Conservation (phyloP, 2,888 invertebrate genomes). For the Atherix ibis region DNA sequence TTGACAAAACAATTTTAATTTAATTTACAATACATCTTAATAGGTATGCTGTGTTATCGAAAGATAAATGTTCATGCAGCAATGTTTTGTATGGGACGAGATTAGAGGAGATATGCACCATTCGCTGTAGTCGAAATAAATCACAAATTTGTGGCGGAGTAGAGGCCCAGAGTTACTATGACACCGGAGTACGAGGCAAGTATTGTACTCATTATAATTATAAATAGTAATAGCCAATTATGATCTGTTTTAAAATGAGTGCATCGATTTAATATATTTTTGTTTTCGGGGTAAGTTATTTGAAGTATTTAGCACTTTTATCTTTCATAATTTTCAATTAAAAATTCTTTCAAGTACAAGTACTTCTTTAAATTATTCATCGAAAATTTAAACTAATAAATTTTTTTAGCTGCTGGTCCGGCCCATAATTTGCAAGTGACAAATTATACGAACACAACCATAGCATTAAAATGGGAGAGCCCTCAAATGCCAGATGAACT, state of each 20-base stretch:
- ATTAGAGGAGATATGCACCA: constrained; percentile 36
- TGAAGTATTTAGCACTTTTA: no score
- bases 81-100: constrained; percentile 16
- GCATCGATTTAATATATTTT: no score
- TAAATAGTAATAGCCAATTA: no score
- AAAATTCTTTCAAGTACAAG: no score
- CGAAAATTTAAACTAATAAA: background rate
- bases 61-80: constrained; percentile 24
- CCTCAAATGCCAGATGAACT: constrained; percentile 40
- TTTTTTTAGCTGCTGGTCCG: constrained; percentile 43
- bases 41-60: constrained; percentile 25
- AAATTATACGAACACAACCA: constrained; percentile 46
- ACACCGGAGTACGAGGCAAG: constrained; percentile 36
- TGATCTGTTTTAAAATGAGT: no score
- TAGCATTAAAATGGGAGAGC: constrained; percentile 41
- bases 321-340: no score
- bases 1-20: no score
- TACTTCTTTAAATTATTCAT: no score
- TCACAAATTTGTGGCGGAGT: constrained; percentile 51
- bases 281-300: no score
- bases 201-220: no score
- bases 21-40: no score
- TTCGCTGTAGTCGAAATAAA: constrained; percentile 43
- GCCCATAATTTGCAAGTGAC: constrained; percentile 43
- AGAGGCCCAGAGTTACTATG: constrained; percentile 49